Base-by-base conservation (phyloP, 2,888 invertebrate genomes). In the Cantharis rufa region DNA sequence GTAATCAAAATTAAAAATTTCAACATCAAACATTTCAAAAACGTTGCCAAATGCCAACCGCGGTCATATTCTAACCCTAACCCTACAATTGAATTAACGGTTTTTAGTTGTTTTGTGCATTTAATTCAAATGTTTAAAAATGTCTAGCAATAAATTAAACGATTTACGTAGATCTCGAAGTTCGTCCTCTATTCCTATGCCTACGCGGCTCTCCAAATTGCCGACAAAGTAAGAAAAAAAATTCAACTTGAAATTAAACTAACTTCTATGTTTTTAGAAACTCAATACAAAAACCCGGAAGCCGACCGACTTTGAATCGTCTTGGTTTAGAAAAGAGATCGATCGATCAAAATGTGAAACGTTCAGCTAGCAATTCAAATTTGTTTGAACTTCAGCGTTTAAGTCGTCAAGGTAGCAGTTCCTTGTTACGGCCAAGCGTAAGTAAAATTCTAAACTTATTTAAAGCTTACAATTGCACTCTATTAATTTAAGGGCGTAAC, bases 351-450 rank as follows among this genome's bases (percentile, higher is more conserved):
- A 71, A 71, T 21, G 2, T 70, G 2, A 32, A 48, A 63, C 77
- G 71, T 10, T 70, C 76, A 1, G 61, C 62, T 5, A 75, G 74
- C 21, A 64, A 24, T 66, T 24, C 69, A 11, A 64, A 64, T 21
- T 64, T 64, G 5, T 21, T 21, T 13, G 64, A 64, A 15, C 5
- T 64, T 1, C 64, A 16, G 1, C 15, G 13, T 13, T 13, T 64
- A 15, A 16, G 64, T 24, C 74, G 77, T 15, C 74, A 77, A 66
- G 24, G 70, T 16, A 77, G 77, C 69, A 71, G 70, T 27, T 77
- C 77, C 9, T 64, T 77, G 3, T 9, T 21, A 11, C 28, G 70
- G 15, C 15, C n/a, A 66, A 28, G 15, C 10, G 73, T 77, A 73
- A 73, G 28, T 70, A 48, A 11, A 11, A 27, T 16, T 24, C 0